phyloP scores from a whole-genome alignment of 2,113 vertebrate species.

The Mesocricetus auratus region DNA sequence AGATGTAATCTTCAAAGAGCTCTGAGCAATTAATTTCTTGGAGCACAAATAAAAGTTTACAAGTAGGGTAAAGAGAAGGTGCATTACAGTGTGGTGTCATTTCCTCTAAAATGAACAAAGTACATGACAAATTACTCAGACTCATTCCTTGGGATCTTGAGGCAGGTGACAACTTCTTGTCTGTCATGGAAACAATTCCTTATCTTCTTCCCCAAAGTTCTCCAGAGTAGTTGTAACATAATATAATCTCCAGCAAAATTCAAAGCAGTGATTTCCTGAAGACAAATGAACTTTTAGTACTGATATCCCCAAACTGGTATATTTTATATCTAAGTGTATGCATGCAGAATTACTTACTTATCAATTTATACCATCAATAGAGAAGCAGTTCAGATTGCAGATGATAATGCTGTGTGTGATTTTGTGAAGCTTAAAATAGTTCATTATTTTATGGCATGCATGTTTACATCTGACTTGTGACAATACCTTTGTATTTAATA shows the following conservation, averaged over 20 bases:
- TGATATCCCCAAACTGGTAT: background rate
- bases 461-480: background rate
- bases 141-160: background rate
- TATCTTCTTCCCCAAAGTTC: background rate
- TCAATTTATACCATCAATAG: background rate
- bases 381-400: background rate
- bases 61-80: background rate
- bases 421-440: background rate
- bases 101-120: background rate
- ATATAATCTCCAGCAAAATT: background rate
- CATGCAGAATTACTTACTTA: slow-evolving; percentile 8
- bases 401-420: background rate
- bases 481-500: background rate
- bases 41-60: background rate
- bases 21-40: background rate
- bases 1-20: background rate
- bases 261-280: background rate
- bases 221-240: background rate
- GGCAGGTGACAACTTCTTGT: background rate
- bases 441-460: background rate
- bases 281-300: background rate
- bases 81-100: background rate
- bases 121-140: background rate
- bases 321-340: background rate
- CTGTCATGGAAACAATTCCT: background rate